Evolutionary conservation across 1,140 invertebrate genomes (phyloP), one percentile per base, ranked within the genome.

Genomic region (Nylanderia fulva): DNA sequence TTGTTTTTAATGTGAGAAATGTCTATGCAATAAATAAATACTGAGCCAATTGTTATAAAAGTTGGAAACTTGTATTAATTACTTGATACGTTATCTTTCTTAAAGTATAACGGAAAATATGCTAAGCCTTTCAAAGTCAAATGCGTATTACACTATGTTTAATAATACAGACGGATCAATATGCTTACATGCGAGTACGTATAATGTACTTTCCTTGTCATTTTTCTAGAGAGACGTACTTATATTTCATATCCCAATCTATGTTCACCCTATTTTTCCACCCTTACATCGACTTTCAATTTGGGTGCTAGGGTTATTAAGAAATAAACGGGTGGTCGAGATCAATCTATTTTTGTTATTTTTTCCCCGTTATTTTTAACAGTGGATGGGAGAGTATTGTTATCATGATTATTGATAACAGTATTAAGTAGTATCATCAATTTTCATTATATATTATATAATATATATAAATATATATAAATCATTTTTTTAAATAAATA

Each of bases 121-220:
- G 21, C 52, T 33, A 29, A 82, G 66, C 7, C 66, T 72, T 71
- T 72, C 71, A 82, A 71, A 82, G 36, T 56, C 52, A 72, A 18
- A 56, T 33, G 48, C 52, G 36, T 61, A 82, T 82, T 82, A 52
- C 45, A 48, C 48, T 33, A 60, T 33, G 77, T 71, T 82, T 72
- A 82, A 71, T 82, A 82, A 82, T 72, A 82, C 77, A 82, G 36
- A 58, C 54, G 66, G 77, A 82, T 82, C 77, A 54, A 82, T 82
- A 82, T 72, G 77, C 66, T 82, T 72, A 72, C 66, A 82, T 58
- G 15, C 42, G 52, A 72, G 36, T 82, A 72, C 54, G 24, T 60
- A 72, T 60, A 82, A 82, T 82, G 77, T 82, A 72, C 24, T 82
- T 82, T 11, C 39, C 77, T 72, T 58, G 77, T 82, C 54, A 82